Evolutionary conservation across 2,888 invertebrate species (phyloP), one percentile per base, ranked within the genome.

Genomic region (Diaperis boleti): DNA sequence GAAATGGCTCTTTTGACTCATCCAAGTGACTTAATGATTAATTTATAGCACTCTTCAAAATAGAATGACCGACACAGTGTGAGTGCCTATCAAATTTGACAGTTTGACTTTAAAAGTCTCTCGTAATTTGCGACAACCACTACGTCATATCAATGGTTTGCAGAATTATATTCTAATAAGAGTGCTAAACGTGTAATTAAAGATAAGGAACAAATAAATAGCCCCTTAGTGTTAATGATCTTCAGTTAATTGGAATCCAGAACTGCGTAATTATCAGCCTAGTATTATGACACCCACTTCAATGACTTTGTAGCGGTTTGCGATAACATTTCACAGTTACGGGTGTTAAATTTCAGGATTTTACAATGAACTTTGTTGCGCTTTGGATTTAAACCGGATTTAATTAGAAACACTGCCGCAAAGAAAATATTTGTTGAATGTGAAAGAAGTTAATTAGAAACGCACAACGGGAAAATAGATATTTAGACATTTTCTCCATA

Each of bases 201-300:
- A 20, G 22, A 45, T 45, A 45, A 26, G 17, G n/a, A n/a, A 20
- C 7, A 7, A 44, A 39, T 17, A 17, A 39, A 39, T 15, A 8
- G 31, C 47, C 4, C 10, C 13, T 47, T 33, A 17, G 17, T 49
- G 18, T 33, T 31, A 49, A 49, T 33, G 49, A 17, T 49, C 35
- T 11, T n/a, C 8, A 1, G 49, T 49, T 49, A 49, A 49, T 49
- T 49, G 49, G 49, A 49, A 33, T 17, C 6, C 35, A 35, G 35
- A 49, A 49, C 17, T 17, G 10, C 17, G 49, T 18, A 49, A 49
- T 49, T 35, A 49, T 18, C 1, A 20, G 5, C 20, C n/a, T 20
- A 15, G 42, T 8, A 13, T 42, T 42, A 41, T 15, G 11, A 42
- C 42, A 42, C 22, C 10, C 11, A 15, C 18, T 33, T 10, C 11